Conservation (phyloP, 2,888 invertebrate genomes). For the Drosophila subquinaria region DNA sequence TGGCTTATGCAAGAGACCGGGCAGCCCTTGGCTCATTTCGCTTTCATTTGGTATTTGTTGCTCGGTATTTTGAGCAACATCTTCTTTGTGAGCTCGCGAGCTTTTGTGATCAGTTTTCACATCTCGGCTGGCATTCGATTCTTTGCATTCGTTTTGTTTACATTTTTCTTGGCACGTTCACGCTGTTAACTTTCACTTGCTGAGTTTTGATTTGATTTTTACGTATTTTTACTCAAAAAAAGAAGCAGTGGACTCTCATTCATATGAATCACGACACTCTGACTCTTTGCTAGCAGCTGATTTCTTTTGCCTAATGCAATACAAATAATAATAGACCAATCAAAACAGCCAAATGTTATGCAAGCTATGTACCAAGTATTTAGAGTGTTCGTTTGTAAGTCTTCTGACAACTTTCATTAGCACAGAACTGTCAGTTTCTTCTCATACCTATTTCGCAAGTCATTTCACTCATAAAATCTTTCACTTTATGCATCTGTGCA, state of each 20-base stretch:
- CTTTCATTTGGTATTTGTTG: conserved; percentile 42
- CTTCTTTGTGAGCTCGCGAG: conserved; percentile 16
- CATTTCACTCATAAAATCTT: conserved; percentile 28
- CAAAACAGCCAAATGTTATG: conserved; percentile 33
- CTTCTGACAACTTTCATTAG: conserved; percentile 51
- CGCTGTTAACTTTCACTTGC: conserved; percentile 72
- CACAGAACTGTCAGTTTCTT: conserved; percentile 41
- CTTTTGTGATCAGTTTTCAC: conserved; percentile 64
- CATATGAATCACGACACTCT: conserved; percentile 63
- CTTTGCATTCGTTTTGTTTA: conserved; percentile 75
- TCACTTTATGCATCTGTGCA: conserved; percentile 11
- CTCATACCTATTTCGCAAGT: not conserved
- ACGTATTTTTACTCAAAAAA: conserved; percentile 50
- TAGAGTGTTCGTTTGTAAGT: not conserved
- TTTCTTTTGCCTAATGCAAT: conserved; percentile 53
- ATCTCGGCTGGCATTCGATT: conserved; percentile 64
- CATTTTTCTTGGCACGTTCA: conserved; percentile 68
- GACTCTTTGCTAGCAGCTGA: conserved; percentile 46
- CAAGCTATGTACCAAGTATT: conserved; percentile 20
- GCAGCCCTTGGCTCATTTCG: conserved; percentile 42
- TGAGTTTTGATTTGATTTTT: conserved; percentile 64
- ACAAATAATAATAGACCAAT: conserved; percentile 13
- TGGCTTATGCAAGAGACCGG: conserved; percentile 52
- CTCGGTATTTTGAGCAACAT: conserved; percentile 12
- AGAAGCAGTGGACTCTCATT: conserved; percentile 39